These are phyloP conservation scores for Pachypanchax playfairii DNA, from an alignment of 2,113 vertebrate genomes.

Conservation along the genomic window DNA sequence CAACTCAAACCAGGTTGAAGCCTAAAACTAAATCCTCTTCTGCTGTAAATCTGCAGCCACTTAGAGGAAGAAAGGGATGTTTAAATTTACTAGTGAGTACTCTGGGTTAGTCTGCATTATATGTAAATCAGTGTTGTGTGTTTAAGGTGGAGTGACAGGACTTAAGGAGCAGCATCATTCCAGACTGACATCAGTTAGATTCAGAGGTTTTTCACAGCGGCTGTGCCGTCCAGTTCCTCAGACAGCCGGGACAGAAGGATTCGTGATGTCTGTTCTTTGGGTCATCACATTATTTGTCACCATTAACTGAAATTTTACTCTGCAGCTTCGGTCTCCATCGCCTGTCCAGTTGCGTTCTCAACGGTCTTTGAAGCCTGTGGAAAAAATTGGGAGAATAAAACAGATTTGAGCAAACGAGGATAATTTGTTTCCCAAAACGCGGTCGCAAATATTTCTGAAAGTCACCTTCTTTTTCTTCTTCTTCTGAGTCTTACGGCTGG, in stretches of 20 bases:
- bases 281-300: constrained; percentile 69
- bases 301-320: constrained; percentile 77
- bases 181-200: constrained; percentile 73
- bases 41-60: constrained; percentile 31
- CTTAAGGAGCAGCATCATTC: constrained; percentile 71
- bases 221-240: constrained; percentile 65
- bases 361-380: constrained; percentile 93
- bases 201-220: constrained; percentile 74
- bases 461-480: constrained; percentile 99
- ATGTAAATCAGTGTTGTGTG: neutral
- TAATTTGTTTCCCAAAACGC: neutral
- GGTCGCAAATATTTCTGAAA: neutral
- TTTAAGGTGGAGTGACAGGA: constrained; percentile 50
- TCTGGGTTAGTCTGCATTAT: neutral
- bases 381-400: neutral
- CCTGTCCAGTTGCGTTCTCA: constrained; percentile 90
- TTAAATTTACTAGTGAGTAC: constrained; percentile 32
- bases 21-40: constrained; percentile 37
- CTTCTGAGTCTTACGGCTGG: constrained; percentile 97
- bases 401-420: neutral
- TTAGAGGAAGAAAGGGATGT: neutral
- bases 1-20: constrained; percentile 41
- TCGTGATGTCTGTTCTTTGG: constrained; percentile 75
- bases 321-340: constrained; percentile 87
- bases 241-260: constrained; percentile 73